These are phyloP conservation scores for Oscheius sp. DNA, from an alignment of 2,888 invertebrate genomes.

Conservation along the genomic window DNA sequence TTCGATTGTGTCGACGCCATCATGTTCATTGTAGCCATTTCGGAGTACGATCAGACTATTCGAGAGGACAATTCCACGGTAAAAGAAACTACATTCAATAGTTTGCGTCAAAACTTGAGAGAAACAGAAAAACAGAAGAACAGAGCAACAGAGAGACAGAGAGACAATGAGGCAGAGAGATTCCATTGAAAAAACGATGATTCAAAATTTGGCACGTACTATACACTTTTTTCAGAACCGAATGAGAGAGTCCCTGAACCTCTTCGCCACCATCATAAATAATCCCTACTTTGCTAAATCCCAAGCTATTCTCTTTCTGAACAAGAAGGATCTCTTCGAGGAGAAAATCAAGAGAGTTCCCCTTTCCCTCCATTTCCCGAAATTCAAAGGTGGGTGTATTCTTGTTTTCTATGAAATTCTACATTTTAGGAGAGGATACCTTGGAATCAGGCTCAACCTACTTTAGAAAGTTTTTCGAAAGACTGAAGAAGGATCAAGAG, in stretches of 20 bases:
- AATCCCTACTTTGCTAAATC: constrained; percentile 90
- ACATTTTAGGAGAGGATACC: constrained; percentile 57
- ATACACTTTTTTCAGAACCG: constrained; percentile 83
- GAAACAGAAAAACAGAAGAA: too few species aligned
- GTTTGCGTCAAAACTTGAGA: too few species aligned
- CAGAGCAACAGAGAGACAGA: too few species aligned
- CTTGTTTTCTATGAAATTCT: background rate
- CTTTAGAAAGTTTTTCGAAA: constrained; percentile 61
- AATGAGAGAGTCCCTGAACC: constrained; percentile 98
- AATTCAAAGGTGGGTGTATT: constrained; percentile 52
- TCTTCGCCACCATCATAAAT: constrained; percentile 99
- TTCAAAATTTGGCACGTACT: too few species aligned
- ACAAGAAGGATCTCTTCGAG: constrained; percentile 67
- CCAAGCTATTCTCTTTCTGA: constrained; percentile 91
- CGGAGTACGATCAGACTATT: constrained; percentile 99
- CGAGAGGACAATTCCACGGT: constrained; percentile 99
- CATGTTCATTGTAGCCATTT: constrained; percentile 96
- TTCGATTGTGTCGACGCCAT: constrained; percentile 94
- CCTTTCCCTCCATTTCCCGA: constrained; percentile 59
- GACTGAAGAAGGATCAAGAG: constrained; percentile 65
- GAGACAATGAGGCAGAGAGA: too few species aligned
- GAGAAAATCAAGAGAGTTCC: constrained; percentile 64
- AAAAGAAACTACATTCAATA: constrained; percentile 6
- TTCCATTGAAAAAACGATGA: too few species aligned
- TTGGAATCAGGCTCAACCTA: constrained; percentile 56